Evolutionary conservation across 2,113 vertebrate species (phyloP).

Genomic region (Chrysemys picta): DNA sequence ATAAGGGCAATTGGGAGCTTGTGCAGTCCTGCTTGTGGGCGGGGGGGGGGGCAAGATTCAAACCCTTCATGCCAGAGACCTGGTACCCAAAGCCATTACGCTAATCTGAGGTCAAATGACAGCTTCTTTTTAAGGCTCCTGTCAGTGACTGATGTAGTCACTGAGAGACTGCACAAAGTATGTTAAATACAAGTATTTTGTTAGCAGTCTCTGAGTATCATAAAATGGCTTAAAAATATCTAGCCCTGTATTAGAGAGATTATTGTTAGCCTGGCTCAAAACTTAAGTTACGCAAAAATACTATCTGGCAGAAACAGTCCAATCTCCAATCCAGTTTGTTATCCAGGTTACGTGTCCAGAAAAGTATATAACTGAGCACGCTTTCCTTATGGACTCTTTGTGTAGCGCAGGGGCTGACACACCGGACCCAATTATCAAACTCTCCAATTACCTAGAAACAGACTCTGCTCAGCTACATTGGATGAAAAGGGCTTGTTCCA

Average conservation of each 20-base stretch:
- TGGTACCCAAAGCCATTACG: not conserved
- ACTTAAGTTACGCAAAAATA: not conserved
- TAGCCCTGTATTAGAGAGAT: not conserved
- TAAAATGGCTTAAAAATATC: not conserved
- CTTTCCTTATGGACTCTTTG: not conserved
- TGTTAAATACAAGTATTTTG: not conserved
- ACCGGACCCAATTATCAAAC: not conserved
- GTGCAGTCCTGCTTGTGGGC: no score
- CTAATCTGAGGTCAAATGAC: not conserved
- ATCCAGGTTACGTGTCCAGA: not conserved
- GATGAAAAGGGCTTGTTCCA: not conserved
- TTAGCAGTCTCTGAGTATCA: not conserved
- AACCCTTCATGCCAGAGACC: not conserved
- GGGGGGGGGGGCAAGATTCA: not conserved
- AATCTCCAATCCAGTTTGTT: not conserved
- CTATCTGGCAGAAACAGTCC: not conserved
- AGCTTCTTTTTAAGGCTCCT: not conserved
- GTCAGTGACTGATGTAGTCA: not conserved
- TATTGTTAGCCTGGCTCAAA: no score
- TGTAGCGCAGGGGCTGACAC: no score
- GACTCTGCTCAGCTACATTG: not conserved
- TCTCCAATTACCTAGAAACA: not conserved
- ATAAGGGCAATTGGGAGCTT: not conserved
- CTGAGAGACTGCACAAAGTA: not conserved
- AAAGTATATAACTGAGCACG: accelerated